These are phyloP conservation scores for Sandelia bainsii DNA, from an alignment of 2,797 vertebrate genomes.

Conservation along the genomic window DNA sequence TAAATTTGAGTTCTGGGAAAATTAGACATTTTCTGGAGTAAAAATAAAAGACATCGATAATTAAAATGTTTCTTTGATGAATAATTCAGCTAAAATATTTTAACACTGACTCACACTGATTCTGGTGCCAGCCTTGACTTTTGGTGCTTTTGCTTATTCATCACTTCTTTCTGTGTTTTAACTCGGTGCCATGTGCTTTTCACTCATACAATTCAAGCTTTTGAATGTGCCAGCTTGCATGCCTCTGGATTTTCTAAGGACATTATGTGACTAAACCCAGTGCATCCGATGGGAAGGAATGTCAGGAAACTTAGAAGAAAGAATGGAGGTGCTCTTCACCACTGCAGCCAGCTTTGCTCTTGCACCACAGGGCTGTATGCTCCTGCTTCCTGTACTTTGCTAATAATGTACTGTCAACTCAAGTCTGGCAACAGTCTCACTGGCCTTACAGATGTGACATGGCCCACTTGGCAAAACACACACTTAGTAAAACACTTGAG, in stretches of 20 bases:
- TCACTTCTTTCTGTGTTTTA: slow-evolving; percentile 21
- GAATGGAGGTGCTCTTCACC: slow-evolving; percentile 1
- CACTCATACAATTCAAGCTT: slow-evolving; percentile 19
- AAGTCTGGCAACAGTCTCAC: slow-evolving; percentile 19
- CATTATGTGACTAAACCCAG: slow-evolving; percentile 39
- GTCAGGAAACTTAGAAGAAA: slow-evolving; percentile 11
- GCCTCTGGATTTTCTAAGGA: slow-evolving; percentile 41
- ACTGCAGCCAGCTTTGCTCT: slow-evolving; percentile 1
- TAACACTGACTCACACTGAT: slow-evolving; percentile 15
- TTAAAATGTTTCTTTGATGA: slow-evolving; percentile 7
- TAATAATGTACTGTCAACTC: slow-evolving; percentile 10
- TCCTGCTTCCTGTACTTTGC: neutral
- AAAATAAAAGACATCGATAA: neutral
- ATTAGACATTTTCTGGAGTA: neutral
- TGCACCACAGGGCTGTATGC: slow-evolving; percentile 7
- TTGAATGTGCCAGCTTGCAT: slow-evolving; percentile 21
- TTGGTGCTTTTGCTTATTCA: slow-evolving; percentile 25
- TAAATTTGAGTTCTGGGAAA: neutral
- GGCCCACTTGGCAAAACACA: slow-evolving; percentile 5
- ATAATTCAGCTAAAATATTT: neutral
- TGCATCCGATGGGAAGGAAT: slow-evolving; percentile 22
- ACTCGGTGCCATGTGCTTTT: slow-evolving; percentile 36
- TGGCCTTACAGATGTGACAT: slow-evolving; percentile 16
- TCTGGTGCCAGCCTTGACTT: slow-evolving; percentile 23
- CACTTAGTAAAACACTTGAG: slow-evolving; percentile 19